Base-by-base conservation (phyloP, 1,140 invertebrate genomes). In the Cydia pomonella region DNA sequence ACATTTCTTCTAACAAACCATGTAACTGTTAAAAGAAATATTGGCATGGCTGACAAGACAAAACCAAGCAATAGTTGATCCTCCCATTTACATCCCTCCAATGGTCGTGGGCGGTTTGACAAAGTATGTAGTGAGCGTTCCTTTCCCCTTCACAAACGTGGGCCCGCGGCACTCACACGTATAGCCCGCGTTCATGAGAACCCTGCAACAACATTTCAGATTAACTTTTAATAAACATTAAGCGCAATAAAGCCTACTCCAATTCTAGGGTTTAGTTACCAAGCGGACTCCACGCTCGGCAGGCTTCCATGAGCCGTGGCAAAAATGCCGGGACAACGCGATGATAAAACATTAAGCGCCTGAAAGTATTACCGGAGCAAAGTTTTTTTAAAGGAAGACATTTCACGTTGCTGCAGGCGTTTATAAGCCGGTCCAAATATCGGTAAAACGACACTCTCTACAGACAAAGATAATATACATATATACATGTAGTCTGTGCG, bases 141-240 rank as follows among this genome's bases (percentile, higher is more conserved):
- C 98, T 92, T 99, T 99, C 41, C 98, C 98, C 93, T 99, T 99
- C 3, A 99, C 98, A 80, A 95, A 97, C 0, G 97, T 98, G 0
- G 96, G 96, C 0, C 98, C 98, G 50, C 98, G 94, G 88, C 97
- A 98, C 75, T 97, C 96, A 77, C 97, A 96, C 12, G 95, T 95
- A 87, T 98, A 99, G 0, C 97, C 96, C 1, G 96, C 96, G 23
- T 95, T 95, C 94, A 96, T 96, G 10, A 99, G 92, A 75, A 98
- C 96, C 69, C 92, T 93, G 86, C 25, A 91, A 89, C 0, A 53
- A 53, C 50, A 53, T 53, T 53, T 18, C n/a, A 66, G 25, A 79
- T 75, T 73, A 74, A 9, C n/a, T 7, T 33, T 38, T 10, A 33
- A 33, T 38, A 72, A 73, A 18, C 3, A 13, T 25, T 64, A 53